Percentiles rank a stretch among this genome's conserved stretches.
phyloP scores from a whole-genome alignment of 37 sponge, comb jelly and placozoan genomes.

The Aplysina aerophoba region DNA sequence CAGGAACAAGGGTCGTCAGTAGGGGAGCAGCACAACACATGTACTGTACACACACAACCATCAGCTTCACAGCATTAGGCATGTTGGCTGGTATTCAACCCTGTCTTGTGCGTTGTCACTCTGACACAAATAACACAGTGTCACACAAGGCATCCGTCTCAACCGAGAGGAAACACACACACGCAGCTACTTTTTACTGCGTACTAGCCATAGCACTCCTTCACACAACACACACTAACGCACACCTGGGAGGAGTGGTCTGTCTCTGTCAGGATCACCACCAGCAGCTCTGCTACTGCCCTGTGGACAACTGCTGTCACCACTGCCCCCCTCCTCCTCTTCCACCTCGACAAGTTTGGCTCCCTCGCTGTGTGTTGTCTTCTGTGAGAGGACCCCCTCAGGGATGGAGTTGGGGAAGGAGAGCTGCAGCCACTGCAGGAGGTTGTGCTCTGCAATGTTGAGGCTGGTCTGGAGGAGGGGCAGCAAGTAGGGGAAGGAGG shows the following conservation, averaged over 20 bases:
- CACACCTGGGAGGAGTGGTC: constrained; percentile 2
- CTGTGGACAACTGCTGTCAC: neutral
- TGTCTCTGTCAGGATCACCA: neutral
- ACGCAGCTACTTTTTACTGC: no score
- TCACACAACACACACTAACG: neutral
- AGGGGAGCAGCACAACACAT: no score
- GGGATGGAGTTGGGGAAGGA: constrained; percentile 31
- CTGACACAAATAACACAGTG: no score
- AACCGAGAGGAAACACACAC: no score
- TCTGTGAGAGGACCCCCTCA: neutral
- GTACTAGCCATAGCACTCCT: no score
- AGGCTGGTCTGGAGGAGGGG: constrained; percentile 33
- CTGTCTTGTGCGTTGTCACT: no score
- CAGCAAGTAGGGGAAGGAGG: no score
- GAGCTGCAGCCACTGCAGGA: constrained; percentile 43
- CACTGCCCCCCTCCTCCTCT: constrained; percentile 40
- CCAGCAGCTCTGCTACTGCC: neutral
- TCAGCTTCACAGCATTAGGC: no score
- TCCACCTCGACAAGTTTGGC: constrained; percentile 45
- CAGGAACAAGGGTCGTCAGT: constrained; percentile 1
- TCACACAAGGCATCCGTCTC: no score
- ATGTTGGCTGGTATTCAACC: no score
- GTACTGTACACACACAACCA: constrained; percentile 2
- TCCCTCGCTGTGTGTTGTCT: neutral
- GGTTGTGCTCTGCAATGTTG: constrained; percentile 61